phyloP scores from a whole-genome alignment of 2,888 invertebrate genomes.

The Linnaemya tessellans region DNA sequence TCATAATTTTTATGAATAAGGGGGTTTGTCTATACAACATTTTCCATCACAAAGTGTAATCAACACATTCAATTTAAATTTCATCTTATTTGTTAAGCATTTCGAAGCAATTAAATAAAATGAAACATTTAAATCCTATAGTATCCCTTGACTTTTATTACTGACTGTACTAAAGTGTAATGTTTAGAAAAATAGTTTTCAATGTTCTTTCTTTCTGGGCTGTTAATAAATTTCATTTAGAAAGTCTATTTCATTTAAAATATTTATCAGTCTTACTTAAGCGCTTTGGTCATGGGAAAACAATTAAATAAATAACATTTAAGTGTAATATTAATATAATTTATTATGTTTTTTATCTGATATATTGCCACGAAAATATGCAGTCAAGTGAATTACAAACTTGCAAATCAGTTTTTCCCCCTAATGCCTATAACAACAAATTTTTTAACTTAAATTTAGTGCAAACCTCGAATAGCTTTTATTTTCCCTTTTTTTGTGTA shows the following conservation, averaged over 20 bases:
- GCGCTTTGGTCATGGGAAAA: neutral
- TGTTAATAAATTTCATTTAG: neutral
- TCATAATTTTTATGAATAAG: no score
- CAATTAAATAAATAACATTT: neutral
- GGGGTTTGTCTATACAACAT: no score
- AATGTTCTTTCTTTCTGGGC: neutral
- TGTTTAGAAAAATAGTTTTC: neutral
- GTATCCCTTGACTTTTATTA: neutral
- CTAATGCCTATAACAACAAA: no score
- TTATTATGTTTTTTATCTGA: neutral
- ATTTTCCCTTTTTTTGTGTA: slow-evolving; percentile 21
- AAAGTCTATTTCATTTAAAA: neutral
- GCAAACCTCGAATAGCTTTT: slow-evolving; percentile 54
- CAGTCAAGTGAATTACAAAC: slow-evolving; percentile 42
- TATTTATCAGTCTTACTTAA: neutral
- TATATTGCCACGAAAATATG: slow-evolving; percentile 13
- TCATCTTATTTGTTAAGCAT: neutral
- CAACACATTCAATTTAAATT: no score
- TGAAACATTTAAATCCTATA: neutral
- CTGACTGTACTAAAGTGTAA: slow-evolving; percentile 2
- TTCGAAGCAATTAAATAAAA: neutral
- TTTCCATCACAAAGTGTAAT: no score
- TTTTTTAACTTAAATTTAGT: slow-evolving; percentile 39
- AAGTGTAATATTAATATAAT: neutral
- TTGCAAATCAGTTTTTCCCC: neutral